These are phyloP conservation scores for Budorcas taxicolor DNA, from an alignment of 2,113 vertebrate species.

Conservation along the genomic window DNA sequence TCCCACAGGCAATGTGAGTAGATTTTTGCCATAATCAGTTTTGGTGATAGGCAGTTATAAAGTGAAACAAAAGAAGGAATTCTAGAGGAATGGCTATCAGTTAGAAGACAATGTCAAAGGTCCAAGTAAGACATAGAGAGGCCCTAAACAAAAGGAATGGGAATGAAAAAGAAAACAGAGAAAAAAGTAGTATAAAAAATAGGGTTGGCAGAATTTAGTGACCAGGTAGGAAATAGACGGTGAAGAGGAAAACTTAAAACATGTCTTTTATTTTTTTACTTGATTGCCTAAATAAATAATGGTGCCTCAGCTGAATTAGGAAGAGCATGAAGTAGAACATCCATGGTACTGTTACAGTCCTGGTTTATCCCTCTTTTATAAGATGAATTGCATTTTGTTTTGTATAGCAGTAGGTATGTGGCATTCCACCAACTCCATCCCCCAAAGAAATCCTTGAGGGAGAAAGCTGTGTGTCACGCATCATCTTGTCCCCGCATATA, in stretches of 20 bases:
- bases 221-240: not conserved
- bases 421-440: not conserved
- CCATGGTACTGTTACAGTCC: not conserved
- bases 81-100: not conserved
- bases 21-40: not conserved
- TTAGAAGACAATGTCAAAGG: not conserved
- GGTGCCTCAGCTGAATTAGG: not conserved
- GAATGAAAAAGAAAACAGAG: not conserved
- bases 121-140: not conserved
- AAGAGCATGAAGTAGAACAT: not conserved
- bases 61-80: not conserved
- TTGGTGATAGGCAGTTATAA: no score
- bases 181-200: not conserved
- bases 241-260: not conserved
- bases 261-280: not conserved
- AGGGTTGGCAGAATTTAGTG: not conserved
- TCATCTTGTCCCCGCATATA: not conserved
- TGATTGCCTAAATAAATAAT: not conserved
- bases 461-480: not conserved
- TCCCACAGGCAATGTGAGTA: not conserved
- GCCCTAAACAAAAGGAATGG: not conserved
- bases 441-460: not conserved
- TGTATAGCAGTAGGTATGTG: not conserved
- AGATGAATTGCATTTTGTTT: not conserved
- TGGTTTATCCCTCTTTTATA: not conserved